A percentile compares a stretch with the other conserved stretches of the same genome.
Evolutionary conservation across 2,797 vertebrate genomes (phyloP).

Genomic region (Adelosebastes latens): DNA sequence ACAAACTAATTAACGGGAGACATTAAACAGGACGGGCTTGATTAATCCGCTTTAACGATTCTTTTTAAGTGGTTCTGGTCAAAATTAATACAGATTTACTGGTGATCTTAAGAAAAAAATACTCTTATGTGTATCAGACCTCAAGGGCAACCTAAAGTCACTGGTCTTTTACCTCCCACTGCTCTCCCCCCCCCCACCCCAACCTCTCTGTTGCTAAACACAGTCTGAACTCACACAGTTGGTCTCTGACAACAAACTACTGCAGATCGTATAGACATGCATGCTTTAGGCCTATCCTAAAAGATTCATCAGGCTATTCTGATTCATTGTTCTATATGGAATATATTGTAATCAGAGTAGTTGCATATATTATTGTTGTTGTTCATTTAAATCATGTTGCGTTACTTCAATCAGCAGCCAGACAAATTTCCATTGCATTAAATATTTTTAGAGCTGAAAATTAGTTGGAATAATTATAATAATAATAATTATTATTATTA

Average conservation of each 20-base stretch:
- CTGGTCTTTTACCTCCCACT: conserved; percentile 64
- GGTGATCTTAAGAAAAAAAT: conserved; percentile 90
- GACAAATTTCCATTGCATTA: background rate
- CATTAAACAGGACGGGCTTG: conserved; percentile 99
- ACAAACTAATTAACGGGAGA: conserved; percentile 99
- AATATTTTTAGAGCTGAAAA: background rate
- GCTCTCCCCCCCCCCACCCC: conserved; percentile 1
- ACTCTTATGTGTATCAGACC: conserved; percentile 75
- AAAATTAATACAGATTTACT: conserved; percentile 99
- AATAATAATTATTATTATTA: background rate
- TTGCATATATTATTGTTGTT: background rate
- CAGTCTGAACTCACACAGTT: conserved; percentile 47
- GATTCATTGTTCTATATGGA: background rate
- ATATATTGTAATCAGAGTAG: background rate
- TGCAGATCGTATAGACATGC: background rate
- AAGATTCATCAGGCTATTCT: background rate
- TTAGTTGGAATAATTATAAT: background rate
- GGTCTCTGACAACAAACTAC: conserved; percentile 27
- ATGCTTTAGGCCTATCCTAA: background rate
- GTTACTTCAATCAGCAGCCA: background rate
- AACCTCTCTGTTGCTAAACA: conserved; percentile 31
- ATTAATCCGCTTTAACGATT: conserved; percentile 99
- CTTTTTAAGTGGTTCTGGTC: conserved; percentile 99
- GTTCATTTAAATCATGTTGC: background rate
- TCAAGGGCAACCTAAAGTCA: conserved; percentile 80